Conservation (phyloP, 2,113 vertebrate genomes). For the Spea multiplicata region DNA sequence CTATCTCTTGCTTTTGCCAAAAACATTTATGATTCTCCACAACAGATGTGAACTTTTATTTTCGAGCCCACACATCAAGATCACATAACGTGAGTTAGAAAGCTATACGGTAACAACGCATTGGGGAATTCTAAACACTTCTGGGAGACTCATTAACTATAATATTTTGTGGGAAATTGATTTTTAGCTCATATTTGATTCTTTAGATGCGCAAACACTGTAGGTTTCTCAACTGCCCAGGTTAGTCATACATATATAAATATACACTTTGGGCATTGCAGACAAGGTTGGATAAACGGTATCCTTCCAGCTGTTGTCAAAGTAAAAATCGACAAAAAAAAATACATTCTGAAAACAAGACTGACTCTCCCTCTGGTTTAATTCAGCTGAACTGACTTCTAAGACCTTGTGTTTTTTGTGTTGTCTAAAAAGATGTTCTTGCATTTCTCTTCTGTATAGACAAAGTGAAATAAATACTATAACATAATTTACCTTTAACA, state of each 20-base stretch:
- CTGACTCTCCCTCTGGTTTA: too few species aligned
- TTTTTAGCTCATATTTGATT: neutral
- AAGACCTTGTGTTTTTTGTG: too few species aligned
- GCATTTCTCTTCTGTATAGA: too few species aligned
- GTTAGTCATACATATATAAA: neutral
- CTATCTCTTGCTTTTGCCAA: conserved; percentile 42
- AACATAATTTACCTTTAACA: neutral
- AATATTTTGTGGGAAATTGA: conserved; percentile 33
- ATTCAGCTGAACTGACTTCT: too few species aligned
- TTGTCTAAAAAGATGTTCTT: too few species aligned
- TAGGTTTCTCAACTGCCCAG: neutral
- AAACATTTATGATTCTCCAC: conserved; percentile 23
- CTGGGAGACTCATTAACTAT: conserved; percentile 39
- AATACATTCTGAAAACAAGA: neutral
- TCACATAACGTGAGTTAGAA: conserved; percentile 39
- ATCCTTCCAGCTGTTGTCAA: neutral
- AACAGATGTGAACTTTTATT: conserved; percentile 46
- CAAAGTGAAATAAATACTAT: too few species aligned
- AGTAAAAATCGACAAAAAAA: neutral
- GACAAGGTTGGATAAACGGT: neutral
- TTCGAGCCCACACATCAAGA: conserved; percentile 44
- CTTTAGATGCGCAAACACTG: neutral
- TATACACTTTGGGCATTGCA: neutral
- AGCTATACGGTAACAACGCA: conserved; percentile 20
- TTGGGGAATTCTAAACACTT: conserved; percentile 13